A percentile compares a stretch with the other conserved stretches of the same genome.
phyloP scores from a whole-genome alignment of 1,140 invertebrate genomes.

The Drosophila aff. region DNA sequence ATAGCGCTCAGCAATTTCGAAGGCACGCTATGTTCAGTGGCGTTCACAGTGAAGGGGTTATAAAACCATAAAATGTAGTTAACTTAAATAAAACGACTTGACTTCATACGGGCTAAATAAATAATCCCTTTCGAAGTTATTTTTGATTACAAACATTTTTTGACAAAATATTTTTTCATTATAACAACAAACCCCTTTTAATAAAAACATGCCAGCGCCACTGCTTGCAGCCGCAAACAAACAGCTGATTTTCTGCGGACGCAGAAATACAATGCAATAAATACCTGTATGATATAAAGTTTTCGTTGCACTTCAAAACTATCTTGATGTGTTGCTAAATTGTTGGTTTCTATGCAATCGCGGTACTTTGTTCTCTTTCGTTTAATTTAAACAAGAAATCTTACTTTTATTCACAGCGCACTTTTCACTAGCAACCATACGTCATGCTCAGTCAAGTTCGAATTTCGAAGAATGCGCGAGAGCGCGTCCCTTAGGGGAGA shows the following conservation, averaged over 20 bases:
- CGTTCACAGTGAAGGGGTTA: not conserved
- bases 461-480: conserved; percentile 44
- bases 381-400: not conserved
- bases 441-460: conserved; percentile 36
- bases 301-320: not conserved
- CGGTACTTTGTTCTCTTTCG: not conserved
- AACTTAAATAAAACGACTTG: not conserved
- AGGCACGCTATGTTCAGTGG: conserved; percentile 7
- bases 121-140: too few relatives aligned
- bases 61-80: not conserved
- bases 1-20: conserved; percentile 20
- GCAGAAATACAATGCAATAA: not conserved
- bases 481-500: not conserved
- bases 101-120: not conserved
- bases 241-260: conserved; percentile 43
- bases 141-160: too few relatives aligned
- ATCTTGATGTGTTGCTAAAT: too few relatives aligned
- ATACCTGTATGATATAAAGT: not conserved
- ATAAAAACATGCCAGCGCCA: not conserved
- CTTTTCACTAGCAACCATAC: conserved; percentile 70
- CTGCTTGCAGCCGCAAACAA: conserved; percentile 10
- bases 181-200: not conserved
- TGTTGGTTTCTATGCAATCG: not conserved
- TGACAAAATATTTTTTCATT: too few relatives aligned
- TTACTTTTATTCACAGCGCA: conserved; percentile 63